Conservation (phyloP, 2,113 vertebrate species). For the Mustela lutreola region DNA sequence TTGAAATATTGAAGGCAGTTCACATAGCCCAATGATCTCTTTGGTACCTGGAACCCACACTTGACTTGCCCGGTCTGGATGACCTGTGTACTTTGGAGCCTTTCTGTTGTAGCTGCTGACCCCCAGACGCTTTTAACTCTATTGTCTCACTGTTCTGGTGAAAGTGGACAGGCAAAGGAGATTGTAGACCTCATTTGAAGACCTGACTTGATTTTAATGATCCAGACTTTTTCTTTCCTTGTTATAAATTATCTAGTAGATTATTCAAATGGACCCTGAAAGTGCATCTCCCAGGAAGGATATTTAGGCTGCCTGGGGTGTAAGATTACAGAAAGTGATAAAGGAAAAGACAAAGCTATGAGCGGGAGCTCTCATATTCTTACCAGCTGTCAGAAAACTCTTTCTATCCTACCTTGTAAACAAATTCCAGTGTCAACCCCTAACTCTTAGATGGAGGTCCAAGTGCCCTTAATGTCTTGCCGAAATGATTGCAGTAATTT, state of each 20-base stretch:
- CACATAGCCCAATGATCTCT: not conserved
- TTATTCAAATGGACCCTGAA: not conserved
- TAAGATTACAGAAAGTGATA: not conserved
- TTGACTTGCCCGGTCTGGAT: not conserved
- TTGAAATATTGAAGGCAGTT: not conserved
- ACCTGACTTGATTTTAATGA: constrained; percentile 36
- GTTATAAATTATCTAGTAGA: constrained; percentile 50
- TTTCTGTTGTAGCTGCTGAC: not conserved
- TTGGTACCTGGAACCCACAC: not conserved
- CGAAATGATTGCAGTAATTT: not conserved
- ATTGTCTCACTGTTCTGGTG: not conserved
- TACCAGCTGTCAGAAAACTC: not conserved
- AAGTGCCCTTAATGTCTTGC: not conserved
- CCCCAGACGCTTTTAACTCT: not conserved
- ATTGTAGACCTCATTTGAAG: not conserved
- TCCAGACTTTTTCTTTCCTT: not conserved
- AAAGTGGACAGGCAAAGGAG: not conserved
- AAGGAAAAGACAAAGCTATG: not conserved
- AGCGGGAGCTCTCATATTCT: not conserved
- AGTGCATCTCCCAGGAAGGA: not conserved
- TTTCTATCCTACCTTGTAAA: not conserved
- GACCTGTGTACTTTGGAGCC: fast-evolving
- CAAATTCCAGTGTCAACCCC: not conserved
- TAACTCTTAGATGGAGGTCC: not conserved
- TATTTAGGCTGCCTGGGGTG: not conserved